These are phyloP conservation scores for pig (Sus scrofa) DNA, from an alignment of 2,113 vertebrate genomes.

Conservation along the genomic window DNA sequence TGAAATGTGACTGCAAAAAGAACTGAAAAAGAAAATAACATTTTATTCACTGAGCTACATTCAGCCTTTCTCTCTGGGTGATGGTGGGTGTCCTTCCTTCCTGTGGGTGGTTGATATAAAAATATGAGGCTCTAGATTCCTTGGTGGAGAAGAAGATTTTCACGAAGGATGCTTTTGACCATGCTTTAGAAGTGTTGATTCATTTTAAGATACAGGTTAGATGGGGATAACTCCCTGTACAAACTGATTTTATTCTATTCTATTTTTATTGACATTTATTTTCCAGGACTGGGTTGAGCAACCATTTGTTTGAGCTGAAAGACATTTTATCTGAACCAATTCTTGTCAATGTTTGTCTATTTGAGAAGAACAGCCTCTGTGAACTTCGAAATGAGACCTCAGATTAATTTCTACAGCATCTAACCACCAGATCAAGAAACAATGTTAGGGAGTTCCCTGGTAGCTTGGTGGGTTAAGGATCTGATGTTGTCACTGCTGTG, in stretches of 20 bases:
- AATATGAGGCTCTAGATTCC: neutral
- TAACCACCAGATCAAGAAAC: neutral
- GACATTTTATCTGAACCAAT: constrained; percentile 34
- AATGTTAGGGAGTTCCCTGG: neutral
- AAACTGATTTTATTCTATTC: constrained; percentile 5
- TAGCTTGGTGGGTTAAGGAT: too few relatives aligned
- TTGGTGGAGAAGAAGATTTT: neutral
- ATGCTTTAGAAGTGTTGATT: neutral
- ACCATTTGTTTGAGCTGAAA: constrained; percentile 46
- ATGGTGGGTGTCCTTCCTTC: constrained; percentile 34
- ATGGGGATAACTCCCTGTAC: neutral
- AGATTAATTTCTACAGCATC: constrained; percentile 22
- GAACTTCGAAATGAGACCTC: constrained; percentile 56
- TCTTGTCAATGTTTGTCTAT: constrained; percentile 7
- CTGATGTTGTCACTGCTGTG: too few relatives aligned
- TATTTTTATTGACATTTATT: neutral
- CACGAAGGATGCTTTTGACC: neutral
- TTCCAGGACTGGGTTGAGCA: neutral
- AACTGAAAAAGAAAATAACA: constrained; percentile 63
- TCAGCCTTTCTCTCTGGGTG: constrained; percentile 35
- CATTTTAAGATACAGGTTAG: neutral
- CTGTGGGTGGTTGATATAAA: neutral
- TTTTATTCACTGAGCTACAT: neutral
- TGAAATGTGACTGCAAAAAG: constrained; percentile 59
- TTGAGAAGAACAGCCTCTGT: constrained; percentile 17